phyloP scores from a whole-genome alignment of 2,113 vertebrate species.

The Zosterops lateralis region DNA sequence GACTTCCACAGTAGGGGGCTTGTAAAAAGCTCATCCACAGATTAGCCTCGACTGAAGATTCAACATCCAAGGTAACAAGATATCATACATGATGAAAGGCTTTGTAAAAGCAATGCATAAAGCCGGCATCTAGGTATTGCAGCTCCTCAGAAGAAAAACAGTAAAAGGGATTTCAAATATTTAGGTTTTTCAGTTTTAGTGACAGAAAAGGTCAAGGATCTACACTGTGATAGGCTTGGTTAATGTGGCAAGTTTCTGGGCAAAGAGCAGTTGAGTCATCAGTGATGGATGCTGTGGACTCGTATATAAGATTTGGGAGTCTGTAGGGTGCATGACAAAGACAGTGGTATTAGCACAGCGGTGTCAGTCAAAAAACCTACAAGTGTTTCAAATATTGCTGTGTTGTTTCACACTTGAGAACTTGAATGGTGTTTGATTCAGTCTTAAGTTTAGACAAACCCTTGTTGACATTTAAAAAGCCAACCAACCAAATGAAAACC shows the following conservation, averaged over 20 bases:
- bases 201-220: constrained; percentile 15
- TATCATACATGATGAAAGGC: not conserved
- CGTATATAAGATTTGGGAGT: not conserved
- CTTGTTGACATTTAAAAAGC: constrained; percentile 8
- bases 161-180: not conserved
- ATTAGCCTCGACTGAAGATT: constrained; percentile 60
- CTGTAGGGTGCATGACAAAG: not conserved
- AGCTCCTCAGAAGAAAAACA: not conserved
- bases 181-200: not conserved
- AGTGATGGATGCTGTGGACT: not conserved
- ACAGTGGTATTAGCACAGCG: not conserved
- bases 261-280: not conserved
- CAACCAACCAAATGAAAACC: not conserved
- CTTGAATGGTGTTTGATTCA: not conserved
- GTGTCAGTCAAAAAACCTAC: not conserved
- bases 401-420: not conserved
- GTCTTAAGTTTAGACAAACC: not conserved
- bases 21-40: constrained; percentile 67
- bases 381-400: not conserved
- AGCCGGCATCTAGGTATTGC: not conserved
- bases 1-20: constrained; percentile 63
- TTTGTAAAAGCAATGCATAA: not conserved
- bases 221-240: not conserved
- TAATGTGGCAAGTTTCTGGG: not conserved
- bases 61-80: constrained; percentile 62